Evolutionary conservation across 2,888 invertebrate species (phyloP), one percentile per base, ranked within the genome.

Genomic region (Dromius quadrimaculatus): DNA sequence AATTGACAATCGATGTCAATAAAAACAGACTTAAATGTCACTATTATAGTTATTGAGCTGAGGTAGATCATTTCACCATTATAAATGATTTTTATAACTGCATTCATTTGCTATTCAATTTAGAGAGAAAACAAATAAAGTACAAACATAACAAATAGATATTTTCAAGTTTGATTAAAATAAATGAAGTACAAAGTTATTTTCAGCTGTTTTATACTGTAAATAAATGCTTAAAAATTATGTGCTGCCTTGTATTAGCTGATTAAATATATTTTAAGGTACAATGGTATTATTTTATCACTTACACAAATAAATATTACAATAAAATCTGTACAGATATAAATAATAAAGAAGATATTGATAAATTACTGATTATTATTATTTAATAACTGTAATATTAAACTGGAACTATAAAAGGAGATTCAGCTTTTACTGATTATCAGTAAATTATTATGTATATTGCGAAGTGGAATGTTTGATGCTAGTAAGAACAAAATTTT

Each of bases 231-330:
- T 36, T 54, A 54, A 13, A 54, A 54, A 54, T 28, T 54, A 54
- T 54, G 17, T 63, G 63, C 43, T 43, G 41, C 41, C 63, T 28
- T 45, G 32, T 45, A 63, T 45, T 66, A 57, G 54, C 38, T 66
- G 66, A 23, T 41, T 57, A 66, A 36, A 54, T 69, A 57, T 68
- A 69, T 59, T 57, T 68, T 61, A 69, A 69, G 69, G 69, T 69
- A 69, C 69, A 61, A 45, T 61, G 69, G 69, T 69, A 69, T 59
- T 69, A 66, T 66, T 54, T 54, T 66, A 66, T 65, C 65, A 50
- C 65, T 66, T 54, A 66, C 57, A 66, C 41, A 54, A 57, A 54
- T 41, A 41, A 66, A 57, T 38, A 36, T 41, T 36, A 59, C 15
- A 45, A 66, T 66, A 54, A 50, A 54, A 50, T 54, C 54, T 66